A percentile compares a stretch with the other conserved stretches of the same genome.
These are phyloP conservation scores for Athetis lepigone DNA, from an alignment of 2,888 invertebrate genomes.

Conservation along the genomic window DNA sequence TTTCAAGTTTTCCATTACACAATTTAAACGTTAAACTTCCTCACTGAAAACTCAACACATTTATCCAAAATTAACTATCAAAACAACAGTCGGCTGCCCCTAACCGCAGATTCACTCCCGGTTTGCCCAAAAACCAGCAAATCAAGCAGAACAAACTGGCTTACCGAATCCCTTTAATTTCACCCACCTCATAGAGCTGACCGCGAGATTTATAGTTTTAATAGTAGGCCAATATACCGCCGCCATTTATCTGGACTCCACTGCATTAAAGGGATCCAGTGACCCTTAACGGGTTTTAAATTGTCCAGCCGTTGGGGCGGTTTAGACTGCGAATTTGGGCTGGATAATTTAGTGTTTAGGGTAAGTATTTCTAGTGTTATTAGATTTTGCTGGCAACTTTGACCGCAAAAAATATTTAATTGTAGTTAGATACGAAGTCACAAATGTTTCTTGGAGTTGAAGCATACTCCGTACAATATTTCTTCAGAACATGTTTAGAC, in stretches of 20 bases:
- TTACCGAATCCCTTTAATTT: conserved; percentile 71
- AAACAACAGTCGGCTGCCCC: conserved; percentile 12
- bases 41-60: neutral
- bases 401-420: no score
- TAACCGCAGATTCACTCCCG: conserved; percentile 42
- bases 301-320: conserved; percentile 56
- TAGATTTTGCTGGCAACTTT: no score
- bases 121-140: conserved; percentile 55
- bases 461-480: no score
- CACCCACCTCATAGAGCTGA: conserved; percentile 66
- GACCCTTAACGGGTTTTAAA: conserved; percentile 74
- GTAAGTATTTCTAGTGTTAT: neutral
- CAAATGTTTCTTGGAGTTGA: no score
- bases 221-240: conserved; percentile 79
- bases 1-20: neutral
- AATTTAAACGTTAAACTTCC: neutral
- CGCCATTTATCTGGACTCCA: conserved; percentile 78
- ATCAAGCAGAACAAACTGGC: conserved; percentile 63
- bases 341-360: conserved; percentile 7
- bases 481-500: no score
- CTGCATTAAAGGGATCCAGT: conserved; percentile 79
- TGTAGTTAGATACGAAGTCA: no score
- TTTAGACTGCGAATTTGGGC: conserved; percentile 33
- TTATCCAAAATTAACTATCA: conserved; percentile 27
- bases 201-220: conserved; percentile 85